Evolutionary conservation across 2,888 invertebrate species (phyloP), one percentile per base, ranked within the genome.

Genomic region (Sphecodes monilicornis): DNA sequence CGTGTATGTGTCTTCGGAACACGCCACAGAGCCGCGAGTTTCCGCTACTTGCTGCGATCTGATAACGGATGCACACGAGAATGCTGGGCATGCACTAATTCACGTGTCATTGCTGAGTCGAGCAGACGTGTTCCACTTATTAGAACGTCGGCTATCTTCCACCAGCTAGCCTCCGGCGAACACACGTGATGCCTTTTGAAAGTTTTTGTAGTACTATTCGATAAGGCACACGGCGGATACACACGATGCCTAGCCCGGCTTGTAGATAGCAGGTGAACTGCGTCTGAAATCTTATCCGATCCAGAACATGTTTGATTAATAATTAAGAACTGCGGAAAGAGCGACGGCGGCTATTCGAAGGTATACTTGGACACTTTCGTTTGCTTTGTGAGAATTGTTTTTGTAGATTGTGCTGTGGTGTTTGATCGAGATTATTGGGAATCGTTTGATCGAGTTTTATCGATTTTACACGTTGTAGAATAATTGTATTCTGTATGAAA

Each of bases 11-110:
- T 60, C 41, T 26, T 60, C 39, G 60, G 26, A 29, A 46, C 75
- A 43, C 46, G 46, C 26, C 46, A 22, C 74, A 54, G 74, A 57
- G 16, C 26, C 41, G 50, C 54, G 29, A 39, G 64, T 60, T 60
- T 60, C 60, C 60, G 60, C 66, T 78, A 60, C 60, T 72, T 32
- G 43, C 72, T 60, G 69, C 76, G 73, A 85, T 85, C 85, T 69
- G 85, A 80, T 85, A 79, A 46, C 60, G 60, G 70, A 76, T 32
- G 50, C 80, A 64, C 76, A 60, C 50, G 76, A 43, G 68, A 57
- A 60, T 60, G 39, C 64, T 39, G 29, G 29, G 68, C 79, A 39
- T 79, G 70, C 70, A 64, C 76, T 76, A 76, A 75, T 71, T 70
- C 71, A 69, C 79, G 73, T 71, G 71, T 70, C 75, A 57, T 71